phyloP scores from a whole-genome alignment of 2,797 vertebrate species.

The Oreochromis grahami region DNA sequence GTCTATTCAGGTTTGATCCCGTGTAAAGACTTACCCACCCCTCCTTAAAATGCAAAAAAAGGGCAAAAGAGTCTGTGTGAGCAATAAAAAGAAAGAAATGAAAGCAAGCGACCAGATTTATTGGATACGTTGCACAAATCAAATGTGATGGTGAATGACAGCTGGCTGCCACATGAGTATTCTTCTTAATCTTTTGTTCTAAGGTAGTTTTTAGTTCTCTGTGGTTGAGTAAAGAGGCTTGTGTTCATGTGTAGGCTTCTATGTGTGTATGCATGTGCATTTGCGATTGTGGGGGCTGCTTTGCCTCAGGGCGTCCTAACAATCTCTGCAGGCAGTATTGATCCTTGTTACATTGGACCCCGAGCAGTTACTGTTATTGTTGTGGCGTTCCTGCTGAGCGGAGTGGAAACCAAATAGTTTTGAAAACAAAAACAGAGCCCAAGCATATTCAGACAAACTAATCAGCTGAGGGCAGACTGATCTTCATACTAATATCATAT shows the following conservation, averaged over 20 bases:
- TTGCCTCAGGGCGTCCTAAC: constrained; percentile 31
- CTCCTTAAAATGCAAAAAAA: constrained; percentile 79
- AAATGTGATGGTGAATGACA: constrained; percentile 83
- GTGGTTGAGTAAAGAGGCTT: neutral
- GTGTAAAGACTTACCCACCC: constrained; percentile 83
- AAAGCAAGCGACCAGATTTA: constrained; percentile 4
- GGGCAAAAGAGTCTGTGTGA: constrained; percentile 39
- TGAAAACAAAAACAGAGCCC: neutral
- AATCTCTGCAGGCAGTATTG: constrained; percentile 19
- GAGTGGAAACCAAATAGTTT: constrained; percentile 9
- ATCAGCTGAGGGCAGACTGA: neutral
- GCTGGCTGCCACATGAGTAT: constrained; percentile 77
- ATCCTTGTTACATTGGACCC: constrained; percentile 22
- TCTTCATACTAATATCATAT: neutral
- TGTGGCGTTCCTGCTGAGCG: neutral
- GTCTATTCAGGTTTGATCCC: constrained; percentile 86
- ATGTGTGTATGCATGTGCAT: neutral
- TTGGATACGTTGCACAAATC: constrained; percentile 74
- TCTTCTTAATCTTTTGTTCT: constrained; percentile 19
- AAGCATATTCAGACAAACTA: constrained; percentile 1
- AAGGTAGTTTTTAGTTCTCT: constrained; percentile 7
- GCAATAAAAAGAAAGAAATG: constrained; percentile 52
- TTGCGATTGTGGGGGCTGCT: neutral
- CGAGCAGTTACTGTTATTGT: constrained; percentile 9
- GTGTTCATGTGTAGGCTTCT: neutral